A percentile compares a stretch with the other conserved stretches of the same genome.
Conservation (phyloP, 2,888 invertebrate species). For the Acanthopleura granulata region DNA sequence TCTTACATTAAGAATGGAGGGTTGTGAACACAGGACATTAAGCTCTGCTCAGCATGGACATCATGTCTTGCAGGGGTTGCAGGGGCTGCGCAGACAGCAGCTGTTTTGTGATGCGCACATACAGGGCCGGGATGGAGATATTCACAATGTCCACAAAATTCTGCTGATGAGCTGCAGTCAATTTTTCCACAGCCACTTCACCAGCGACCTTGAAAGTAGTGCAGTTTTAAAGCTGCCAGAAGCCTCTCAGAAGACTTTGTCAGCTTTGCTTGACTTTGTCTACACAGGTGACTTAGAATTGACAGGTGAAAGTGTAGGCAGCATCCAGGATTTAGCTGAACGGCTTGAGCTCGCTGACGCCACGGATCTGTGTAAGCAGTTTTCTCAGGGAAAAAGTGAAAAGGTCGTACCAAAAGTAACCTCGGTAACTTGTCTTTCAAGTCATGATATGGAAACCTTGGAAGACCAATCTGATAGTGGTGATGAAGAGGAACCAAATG, state of each 20-base stretch:
- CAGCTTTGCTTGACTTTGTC: neutral
- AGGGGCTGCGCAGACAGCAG: neutral
- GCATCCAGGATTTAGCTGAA: neutral
- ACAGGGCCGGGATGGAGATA: neutral
- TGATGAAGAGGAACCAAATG: neutral
- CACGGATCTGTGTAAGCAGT: neutral
- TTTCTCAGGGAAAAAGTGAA: neutral
- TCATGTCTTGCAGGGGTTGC: neutral
- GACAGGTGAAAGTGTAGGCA: neutral
- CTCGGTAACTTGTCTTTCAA: neutral
- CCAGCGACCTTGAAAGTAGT: neutral
- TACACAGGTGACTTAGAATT: neutral
- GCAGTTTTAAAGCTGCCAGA: neutral
- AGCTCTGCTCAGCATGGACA: neutral
- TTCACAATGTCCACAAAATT: neutral
- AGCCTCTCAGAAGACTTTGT: neutral
- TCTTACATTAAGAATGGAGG: too few relatives aligned
- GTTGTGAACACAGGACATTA: neutral
- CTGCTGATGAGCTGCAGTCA: neutral
- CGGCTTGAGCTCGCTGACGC: neutral
- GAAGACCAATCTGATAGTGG: neutral
- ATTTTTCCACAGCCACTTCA: neutral
- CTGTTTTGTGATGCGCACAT: neutral
- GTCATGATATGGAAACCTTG: neutral
- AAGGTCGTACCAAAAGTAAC: neutral